Evolutionary conservation across 2,888 invertebrate genomes (phyloP).

Genomic region (Leptarthrus brevirostris): DNA sequence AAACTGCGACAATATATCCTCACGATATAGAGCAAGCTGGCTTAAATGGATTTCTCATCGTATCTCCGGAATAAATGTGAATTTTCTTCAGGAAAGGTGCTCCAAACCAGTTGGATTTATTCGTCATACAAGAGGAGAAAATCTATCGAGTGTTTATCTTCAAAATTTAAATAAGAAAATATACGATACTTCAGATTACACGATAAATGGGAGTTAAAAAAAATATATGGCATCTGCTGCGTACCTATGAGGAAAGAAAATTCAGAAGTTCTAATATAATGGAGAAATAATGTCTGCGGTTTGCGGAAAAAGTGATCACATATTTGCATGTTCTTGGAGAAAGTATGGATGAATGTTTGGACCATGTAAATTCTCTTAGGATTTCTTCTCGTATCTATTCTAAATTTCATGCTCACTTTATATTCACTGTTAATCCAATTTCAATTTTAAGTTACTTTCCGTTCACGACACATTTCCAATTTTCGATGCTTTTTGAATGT

Average conservation of each 20-base stretch:
- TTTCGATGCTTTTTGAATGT: no score
- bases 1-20: slow-evolving; percentile 5
- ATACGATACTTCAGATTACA: neutral
- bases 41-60: slow-evolving; percentile 5
- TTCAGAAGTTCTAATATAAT: neutral
- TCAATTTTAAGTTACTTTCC: no score
- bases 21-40: neutral
- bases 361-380: no score
- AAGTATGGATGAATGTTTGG: no score
- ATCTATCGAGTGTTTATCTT: neutral
- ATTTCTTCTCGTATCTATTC: no score
- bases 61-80: neutral
- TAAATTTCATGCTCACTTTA: no score
- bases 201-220: slow-evolving; percentile 4
- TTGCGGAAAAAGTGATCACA: no score
- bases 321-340: no score
- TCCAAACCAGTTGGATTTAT: neutral
- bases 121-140: neutral
- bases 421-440: no score
- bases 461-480: no score
- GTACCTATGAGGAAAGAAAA: neutral
- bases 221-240: neutral
- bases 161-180: neutral
- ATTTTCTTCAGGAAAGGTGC: neutral
- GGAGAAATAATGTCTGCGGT: no score